phyloP scores from a whole-genome alignment of 2,888 invertebrate species.

The Nomada ferruginata region DNA sequence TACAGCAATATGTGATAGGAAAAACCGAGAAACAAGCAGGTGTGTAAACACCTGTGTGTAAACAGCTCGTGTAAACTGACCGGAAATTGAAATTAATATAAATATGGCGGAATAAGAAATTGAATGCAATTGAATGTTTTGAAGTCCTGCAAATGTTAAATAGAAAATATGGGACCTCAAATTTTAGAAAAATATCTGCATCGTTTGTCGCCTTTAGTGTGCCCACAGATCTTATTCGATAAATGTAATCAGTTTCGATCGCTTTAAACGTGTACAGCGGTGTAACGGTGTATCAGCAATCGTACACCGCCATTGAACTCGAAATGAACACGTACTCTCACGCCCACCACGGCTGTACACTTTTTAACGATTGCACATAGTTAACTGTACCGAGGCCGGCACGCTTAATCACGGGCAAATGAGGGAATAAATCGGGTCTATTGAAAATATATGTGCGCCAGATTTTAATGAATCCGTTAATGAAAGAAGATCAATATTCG shows the following conservation, averaged over 20 bases:
- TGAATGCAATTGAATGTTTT: too few species aligned
- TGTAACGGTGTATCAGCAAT: constrained; percentile 24
- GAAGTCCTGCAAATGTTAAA: too few species aligned
- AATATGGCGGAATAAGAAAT: too few species aligned
- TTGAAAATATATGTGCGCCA: constrained; percentile 14
- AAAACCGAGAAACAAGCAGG: too few species aligned
- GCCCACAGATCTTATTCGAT: background rate
- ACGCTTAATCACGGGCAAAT: constrained; percentile 44
- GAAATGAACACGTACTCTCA: constrained; percentile 25
- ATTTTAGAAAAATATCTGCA: constrained; percentile 2
- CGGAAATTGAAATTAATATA: too few species aligned
- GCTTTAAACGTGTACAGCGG: constrained; percentile 22
- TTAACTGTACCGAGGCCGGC: constrained; percentile 10
- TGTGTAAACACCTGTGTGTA: too few species aligned
- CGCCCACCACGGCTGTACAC: background rate
- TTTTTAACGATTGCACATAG: constrained; percentile 7
- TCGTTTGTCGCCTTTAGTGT: background rate
- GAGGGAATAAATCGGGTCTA: constrained; percentile 51
- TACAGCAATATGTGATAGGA: too few species aligned
- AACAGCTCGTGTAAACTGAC: too few species aligned
- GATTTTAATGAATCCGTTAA: constrained; percentile 39
- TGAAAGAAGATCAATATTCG: constrained; percentile 44
- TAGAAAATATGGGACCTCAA: too few species aligned
- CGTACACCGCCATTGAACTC: constrained; percentile 14
- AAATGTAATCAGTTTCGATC: constrained; percentile 21